Evolutionary conservation across 2,797 vertebrate genomes (phyloP), one percentile per base, ranked within the genome.

Genomic region (Novumbra hubbsi): DNA sequence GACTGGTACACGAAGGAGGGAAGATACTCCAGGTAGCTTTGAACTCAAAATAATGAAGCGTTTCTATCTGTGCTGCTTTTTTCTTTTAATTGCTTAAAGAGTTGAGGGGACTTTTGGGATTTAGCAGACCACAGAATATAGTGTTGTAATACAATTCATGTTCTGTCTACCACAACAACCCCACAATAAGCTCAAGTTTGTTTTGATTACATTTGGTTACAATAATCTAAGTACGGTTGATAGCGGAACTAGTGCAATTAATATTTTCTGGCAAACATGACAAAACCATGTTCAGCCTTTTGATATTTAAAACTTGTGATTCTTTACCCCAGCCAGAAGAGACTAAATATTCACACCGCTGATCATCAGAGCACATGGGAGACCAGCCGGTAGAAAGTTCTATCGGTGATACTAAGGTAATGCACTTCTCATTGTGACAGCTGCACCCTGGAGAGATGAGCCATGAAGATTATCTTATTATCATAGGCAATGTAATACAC

Each of bases 31-130:
- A 50, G 4, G 74, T 82, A 5, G 74, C 84, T 89, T 89, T 88
- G 83, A 89, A 85, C 78, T 82, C 71, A 49, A 70, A 80, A 85
- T 82, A 76, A 81, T 75, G 50, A 24, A 76, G 83, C 78, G 77
- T 82, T 78, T 79, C 77, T 48, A 73, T 79, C 72, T 27, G 24
- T 32, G 12, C 85, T 12, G 73, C 30, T 79, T 73, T 74, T 74
- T 70, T 73, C 66, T 68, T 74, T 70, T 45, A 49, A 72, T 55
- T 67, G 74, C 76, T 82, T 75, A 83, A 78, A 83, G 81, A 78
- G 80, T 82, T 85, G 83, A 79, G 86, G 84, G 83, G 81, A 82
- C 81, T 83, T 82, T 6, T 68, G 77, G 84, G 73, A 81, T 81
- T 78, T 76, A 55, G 68, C 65, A 27, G 2, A 21, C 60, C 32